phyloP scores from a whole-genome alignment of 2,797 vertebrate species.

The Neosilurus hyrtlii region DNA sequence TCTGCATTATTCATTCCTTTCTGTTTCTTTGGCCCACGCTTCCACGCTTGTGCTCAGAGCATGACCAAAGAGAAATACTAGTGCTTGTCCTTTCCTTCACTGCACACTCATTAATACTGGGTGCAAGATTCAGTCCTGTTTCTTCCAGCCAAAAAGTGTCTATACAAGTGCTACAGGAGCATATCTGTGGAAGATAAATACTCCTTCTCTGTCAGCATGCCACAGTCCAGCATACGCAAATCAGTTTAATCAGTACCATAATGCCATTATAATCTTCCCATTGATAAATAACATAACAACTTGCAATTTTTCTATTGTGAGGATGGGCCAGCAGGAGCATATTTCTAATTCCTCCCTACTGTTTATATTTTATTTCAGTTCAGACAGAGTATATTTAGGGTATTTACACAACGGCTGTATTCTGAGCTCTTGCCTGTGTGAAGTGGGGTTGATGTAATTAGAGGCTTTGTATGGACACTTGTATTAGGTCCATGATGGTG shows the following conservation, averaged over 20 bases:
- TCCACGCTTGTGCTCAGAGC: constrained; percentile 6
- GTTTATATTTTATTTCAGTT: constrained; percentile 28
- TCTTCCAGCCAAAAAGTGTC: not conserved
- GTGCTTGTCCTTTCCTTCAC: constrained; percentile 1
- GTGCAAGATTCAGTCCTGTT: not conserved
- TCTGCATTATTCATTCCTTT: constrained; percentile 29
- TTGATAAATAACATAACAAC: constrained; percentile 30
- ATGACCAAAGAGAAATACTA: constrained; percentile 16
- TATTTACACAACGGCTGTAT: constrained; percentile 38
- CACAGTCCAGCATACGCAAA: constrained; percentile 27
- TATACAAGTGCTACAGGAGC: constrained; percentile 2
- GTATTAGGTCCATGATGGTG: constrained; percentile 25
- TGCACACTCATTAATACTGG: not conserved
- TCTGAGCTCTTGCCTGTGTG: constrained; percentile 52
- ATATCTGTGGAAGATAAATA: constrained; percentile 23
- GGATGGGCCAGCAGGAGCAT: constrained; percentile 36
- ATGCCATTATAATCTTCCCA: constrained; percentile 19
- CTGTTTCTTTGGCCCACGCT: constrained; percentile 16
- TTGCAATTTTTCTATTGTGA: constrained; percentile 5
- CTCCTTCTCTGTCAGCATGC: constrained; percentile 29
- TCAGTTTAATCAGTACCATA: constrained; percentile 30
- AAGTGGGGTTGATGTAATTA: constrained; percentile 36
- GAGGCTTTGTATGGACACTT: constrained; percentile 30
- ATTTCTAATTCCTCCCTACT: constrained; percentile 15
- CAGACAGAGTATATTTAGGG: constrained; percentile 34